Base-by-base conservation (phyloP, 2,888 invertebrate genomes). In the Creontiades dilutus region DNA sequence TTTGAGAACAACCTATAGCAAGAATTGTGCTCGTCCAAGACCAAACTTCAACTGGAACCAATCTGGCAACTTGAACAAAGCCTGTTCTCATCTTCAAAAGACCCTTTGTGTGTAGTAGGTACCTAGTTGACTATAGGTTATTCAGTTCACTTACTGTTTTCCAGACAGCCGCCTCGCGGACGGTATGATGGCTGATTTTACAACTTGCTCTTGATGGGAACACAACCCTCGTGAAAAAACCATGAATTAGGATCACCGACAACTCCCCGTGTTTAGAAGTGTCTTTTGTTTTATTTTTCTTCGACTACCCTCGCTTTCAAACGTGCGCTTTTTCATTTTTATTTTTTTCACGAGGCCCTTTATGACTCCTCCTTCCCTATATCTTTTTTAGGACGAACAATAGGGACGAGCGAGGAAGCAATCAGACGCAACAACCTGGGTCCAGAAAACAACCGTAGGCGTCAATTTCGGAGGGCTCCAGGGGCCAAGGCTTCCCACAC, bases 371-470 rank as follows among this genome's bases (percentile, higher is more conserved):
- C 68, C 68, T 68, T 27, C 68, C 11, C 68, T 68, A 27, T 68
- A 68, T 68, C 68, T 23, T 68, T 68, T 68, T 68, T 68, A 68
- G 68, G 23, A 11, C 23, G 68, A 68, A 68, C 68, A 68, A 68
- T 68, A 68, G 68, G 68, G 68, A 5, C 7, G 68, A 23, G 68
- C 11, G 68, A 68, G 23, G 68, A 68, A 68, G 68, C 68, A 68
- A 68, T 68, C 68, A 68, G 68, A 68, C 68, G 68, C 68, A 68
- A 68, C 68, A 68, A 68, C 23, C 68, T 23, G 23, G 68, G 68
- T 68, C 68, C 68, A 68, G 68, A 68, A 68, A 68, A 68, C 68
- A 68, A 68, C 68, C 68, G 68, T 68, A 68, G 68, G 68, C 68
- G 68, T 68, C 68, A 68, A 68, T 68, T 68, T 68, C 68, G 68